Conservation (phyloP, 2,797 vertebrate species). For the Pangasius djambal region DNA sequence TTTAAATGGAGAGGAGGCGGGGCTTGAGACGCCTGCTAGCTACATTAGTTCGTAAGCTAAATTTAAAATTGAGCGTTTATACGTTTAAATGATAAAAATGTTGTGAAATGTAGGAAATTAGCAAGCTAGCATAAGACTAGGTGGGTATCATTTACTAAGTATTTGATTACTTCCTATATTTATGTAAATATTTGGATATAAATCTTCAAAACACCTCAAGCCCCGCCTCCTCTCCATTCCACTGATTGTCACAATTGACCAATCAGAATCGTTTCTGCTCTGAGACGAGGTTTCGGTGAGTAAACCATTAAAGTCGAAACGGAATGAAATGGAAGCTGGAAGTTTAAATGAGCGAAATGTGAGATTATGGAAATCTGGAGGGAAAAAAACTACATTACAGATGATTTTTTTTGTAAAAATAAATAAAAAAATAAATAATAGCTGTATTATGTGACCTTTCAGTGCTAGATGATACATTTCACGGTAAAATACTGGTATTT, state of each 20-base stretch:
- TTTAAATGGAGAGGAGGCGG: neutral
- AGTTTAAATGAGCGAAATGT: neutral
- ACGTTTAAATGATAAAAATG: neutral
- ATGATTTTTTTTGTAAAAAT: neutral
- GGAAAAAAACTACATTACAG: too few relatives aligned
- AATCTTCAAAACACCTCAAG: neutral
- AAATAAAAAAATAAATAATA: neutral
- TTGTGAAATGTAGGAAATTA: neutral
- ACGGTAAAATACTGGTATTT: neutral
- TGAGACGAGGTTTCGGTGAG: neutral
- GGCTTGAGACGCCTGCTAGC: neutral
- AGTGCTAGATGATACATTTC: neutral
- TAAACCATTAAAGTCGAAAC: neutral
- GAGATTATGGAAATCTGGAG: too few relatives aligned
- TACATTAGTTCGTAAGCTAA: neutral
- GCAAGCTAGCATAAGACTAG: neutral
- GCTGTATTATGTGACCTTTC: too few relatives aligned
- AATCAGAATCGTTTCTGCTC: neutral
- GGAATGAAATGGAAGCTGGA: neutral
- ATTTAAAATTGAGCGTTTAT: neutral
- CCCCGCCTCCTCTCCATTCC: neutral
- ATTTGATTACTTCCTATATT: neutral
- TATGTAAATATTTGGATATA: neutral
- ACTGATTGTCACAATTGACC: neutral
- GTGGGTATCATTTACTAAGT: neutral